Base-by-base conservation (phyloP, 2,888 invertebrate genomes). In the Dascillus cervinus region DNA sequence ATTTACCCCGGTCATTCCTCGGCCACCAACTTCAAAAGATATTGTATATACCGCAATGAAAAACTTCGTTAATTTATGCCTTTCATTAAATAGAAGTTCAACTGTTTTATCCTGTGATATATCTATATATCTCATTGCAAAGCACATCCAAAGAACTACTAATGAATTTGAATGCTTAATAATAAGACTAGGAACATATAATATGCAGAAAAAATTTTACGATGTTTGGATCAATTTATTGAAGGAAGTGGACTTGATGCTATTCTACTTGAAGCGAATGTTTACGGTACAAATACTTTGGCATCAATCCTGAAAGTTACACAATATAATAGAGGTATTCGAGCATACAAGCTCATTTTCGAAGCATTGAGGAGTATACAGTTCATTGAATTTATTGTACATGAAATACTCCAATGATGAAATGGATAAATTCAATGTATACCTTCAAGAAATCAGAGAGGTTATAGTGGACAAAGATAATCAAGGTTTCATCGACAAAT, bases 171-270 rank as follows among this genome's bases (percentile, higher is more conserved):
- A 34, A 2, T 12, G 23, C 13, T 33, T 41, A 11, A 40, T 38
- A 42, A 29, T 45, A 34, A 43, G 43, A 39, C 41, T 47, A 26
- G 43, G 42, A 35, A 24, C 46, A 26, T 46, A 44, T 37, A 43
- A 49, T 47, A 25, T 47, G 32, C 47, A 49, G 44, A 46, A 47
- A 47, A 46, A 39, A 25, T 44, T 22, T 40, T 47, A 22, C 39
- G 40, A 32, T 47, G 44, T 28, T 47, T 47, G 33, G 44, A 40
- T 31, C 41, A 47, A 45, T 48, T 36, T 43, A 5, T 47, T 43
- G 44, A 43, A 47, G 47, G 32, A 9, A 41, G 41, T 43, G 43
- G 41, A 23, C 32, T 41, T 13, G 35, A 41, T 13, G 39, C 39
- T 20, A 49, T 47, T 41, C 37, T 47, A 29, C 27, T 44, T 22